These are phyloP conservation scores for Ladona fulva DNA, from an alignment of 1,140 invertebrate genomes.

Conservation along the genomic window DNA sequence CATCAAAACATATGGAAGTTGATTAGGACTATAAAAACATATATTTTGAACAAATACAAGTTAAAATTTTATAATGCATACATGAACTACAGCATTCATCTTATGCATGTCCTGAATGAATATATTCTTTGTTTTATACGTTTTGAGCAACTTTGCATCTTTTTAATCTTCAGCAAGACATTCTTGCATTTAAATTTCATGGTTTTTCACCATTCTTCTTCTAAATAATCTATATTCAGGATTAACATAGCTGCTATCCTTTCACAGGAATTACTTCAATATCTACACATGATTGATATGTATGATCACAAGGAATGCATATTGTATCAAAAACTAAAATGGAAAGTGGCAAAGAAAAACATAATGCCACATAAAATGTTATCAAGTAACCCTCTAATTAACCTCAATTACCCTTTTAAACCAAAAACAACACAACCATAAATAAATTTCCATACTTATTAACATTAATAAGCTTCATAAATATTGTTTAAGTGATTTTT, in stretches of 20 bases:
- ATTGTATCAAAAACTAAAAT: neutral
- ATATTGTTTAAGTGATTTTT: neutral
- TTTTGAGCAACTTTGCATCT: no score
- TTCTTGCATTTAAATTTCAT: no score
- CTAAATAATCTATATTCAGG: no score
- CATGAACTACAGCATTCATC: no score
- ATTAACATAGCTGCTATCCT: no score
- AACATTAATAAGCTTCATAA: neutral
- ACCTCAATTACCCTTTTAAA: neutral
- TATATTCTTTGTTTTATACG: no score
- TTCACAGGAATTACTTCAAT: neutral
- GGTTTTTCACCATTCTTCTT: no score
- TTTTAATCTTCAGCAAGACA: no score
- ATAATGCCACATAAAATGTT: neutral
- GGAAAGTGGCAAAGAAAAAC: neutral
- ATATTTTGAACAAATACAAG: neutral
- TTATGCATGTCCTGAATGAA: no score
- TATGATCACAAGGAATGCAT: neutral
- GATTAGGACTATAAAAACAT: neutral
- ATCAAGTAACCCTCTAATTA: conserved; percentile 2
- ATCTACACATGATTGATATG: neutral
- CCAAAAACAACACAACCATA: neutral
- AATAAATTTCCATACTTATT: neutral
- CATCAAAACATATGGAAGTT: no score
- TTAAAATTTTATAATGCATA: neutral